Percentiles rank a stretch among this genome's conserved stretches.
phyloP scores from a whole-genome alignment of 2,888 invertebrate genomes.

The Stenotaenia linearis region DNA sequence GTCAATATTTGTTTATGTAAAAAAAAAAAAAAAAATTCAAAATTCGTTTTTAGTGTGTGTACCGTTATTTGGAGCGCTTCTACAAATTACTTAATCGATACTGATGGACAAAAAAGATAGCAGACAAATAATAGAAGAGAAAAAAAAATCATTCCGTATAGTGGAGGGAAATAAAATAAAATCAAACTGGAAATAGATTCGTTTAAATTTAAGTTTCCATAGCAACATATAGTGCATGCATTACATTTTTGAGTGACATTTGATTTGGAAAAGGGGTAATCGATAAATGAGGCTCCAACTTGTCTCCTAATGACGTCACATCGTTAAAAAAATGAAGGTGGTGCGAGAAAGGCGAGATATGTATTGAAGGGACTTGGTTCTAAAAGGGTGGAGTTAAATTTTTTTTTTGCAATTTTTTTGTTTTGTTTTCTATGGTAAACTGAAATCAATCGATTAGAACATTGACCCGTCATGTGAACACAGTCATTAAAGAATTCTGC shows the following conservation, averaged over 20 bases:
- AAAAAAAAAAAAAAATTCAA: not conserved
- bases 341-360: not conserved
- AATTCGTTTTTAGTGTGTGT: not conserved
- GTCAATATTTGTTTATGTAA: not conserved
- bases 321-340: constrained; percentile 1
- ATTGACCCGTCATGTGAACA: constrained; percentile 16
- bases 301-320: constrained; percentile 8
- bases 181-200: not conserved
- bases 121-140: not conserved
- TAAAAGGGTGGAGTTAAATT: constrained; percentile 3
- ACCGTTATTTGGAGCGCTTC: not conserved
- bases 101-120: not conserved
- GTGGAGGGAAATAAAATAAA: not conserved
- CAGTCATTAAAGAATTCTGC: constrained; percentile 3
- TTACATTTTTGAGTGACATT: constrained; percentile 12
- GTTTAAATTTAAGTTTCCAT: not conserved
- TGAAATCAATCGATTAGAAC: constrained; percentile 15
- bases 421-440: not conserved
- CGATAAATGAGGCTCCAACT: constrained; percentile 5
- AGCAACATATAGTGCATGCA: constrained; percentile 2
- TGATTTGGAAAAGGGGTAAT: constrained; percentile 1
- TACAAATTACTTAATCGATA: constrained; percentile 21
- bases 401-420: not conserved
- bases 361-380: not conserved
- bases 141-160: not conserved